These are phyloP conservation scores for Drosophila leontia DNA, from an alignment of 1,140 invertebrate species.

Conservation along the genomic window DNA sequence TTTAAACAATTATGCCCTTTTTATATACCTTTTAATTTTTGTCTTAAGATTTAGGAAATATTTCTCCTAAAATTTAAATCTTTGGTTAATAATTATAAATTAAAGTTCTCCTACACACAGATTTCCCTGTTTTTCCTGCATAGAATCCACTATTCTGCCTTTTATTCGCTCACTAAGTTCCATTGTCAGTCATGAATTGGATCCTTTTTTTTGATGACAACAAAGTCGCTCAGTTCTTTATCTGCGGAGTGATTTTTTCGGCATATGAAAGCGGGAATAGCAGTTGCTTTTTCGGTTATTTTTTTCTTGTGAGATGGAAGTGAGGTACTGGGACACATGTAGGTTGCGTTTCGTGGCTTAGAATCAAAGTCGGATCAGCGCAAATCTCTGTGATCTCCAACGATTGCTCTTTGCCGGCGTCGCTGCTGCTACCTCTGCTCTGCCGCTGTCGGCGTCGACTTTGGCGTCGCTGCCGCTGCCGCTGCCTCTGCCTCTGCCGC, in stretches of 20 bases:
- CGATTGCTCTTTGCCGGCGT: conserved; percentile 36
- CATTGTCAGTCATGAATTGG: conserved; percentile 20
- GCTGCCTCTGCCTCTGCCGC: conserved; percentile 48
- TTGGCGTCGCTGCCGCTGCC: conserved; percentile 9
- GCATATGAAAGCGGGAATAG: conserved; percentile 24
- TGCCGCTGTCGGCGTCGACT: conserved; percentile 12
- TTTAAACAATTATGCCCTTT: not conserved
- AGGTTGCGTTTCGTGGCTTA: conserved; percentile 78
- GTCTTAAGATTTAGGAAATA: not conserved
- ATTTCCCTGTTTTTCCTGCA: not conserved
- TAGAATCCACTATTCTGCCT: not conserved
- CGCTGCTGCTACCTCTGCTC: conserved; percentile 5
- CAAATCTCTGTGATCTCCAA: conserved; percentile 77
- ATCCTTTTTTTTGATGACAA: conserved; percentile 29
- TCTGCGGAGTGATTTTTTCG: conserved; percentile 14
- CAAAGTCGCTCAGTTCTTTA: conserved; percentile 15
- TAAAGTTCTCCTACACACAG: too few relatives aligned
- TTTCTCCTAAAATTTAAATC: not conserved
- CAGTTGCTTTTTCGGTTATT: conserved; percentile 6
- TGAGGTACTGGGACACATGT: conserved; percentile 64
- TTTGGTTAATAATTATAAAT: not conserved
- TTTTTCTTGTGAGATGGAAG: conserved; percentile 8
- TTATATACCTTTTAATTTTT: not conserved
- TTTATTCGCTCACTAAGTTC: not conserved
- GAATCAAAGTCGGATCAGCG: conserved; percentile 79